These are phyloP conservation scores for Palloptera scutellata DNA, from an alignment of 2,888 invertebrate species.

Conservation along the genomic window DNA sequence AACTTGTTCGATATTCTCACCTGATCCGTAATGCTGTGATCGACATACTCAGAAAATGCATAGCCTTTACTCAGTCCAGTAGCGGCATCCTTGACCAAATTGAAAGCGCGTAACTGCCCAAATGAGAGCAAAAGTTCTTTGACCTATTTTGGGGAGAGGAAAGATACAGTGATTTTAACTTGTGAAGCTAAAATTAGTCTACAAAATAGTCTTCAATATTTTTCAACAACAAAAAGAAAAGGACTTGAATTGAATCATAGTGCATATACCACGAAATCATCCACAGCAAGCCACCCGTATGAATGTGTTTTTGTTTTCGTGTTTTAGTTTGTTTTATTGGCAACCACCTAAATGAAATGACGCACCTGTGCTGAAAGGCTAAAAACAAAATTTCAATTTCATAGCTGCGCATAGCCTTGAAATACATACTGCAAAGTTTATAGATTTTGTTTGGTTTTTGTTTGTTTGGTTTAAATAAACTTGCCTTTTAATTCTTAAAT, in stretches of 20 bases:
- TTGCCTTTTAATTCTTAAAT: constrained; percentile 26
- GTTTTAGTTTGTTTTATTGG: constrained; percentile 8
- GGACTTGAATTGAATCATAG: not conserved
- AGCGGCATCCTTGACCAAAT: constrained; percentile 96
- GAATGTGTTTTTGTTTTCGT: constrained; percentile 4
- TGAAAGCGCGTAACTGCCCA: constrained; percentile 96
- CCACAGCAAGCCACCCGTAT: too few species aligned
- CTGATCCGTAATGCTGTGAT: constrained; percentile 96
- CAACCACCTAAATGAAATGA: constrained; percentile 4
- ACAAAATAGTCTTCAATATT: constrained; percentile 8
- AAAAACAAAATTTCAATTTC: not conserved
- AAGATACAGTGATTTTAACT: not conserved
- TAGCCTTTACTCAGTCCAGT: constrained; percentile 97
- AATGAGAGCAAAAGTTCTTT: constrained; percentile 98
- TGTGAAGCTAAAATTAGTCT: too few species aligned
- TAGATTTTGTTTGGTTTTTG: constrained; percentile 11
- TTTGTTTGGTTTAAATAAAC: constrained; percentile 21
- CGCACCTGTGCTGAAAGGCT: not conserved
- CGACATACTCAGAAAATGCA: constrained; percentile 98
- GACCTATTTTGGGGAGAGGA: constrained; percentile 71
- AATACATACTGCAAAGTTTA: constrained; percentile 1
- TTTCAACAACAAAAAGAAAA: not conserved
- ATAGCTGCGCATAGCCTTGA: constrained; percentile 1
- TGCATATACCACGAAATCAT: too few species aligned
- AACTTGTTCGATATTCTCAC: constrained; percentile 65